Conservation (phyloP, 1,140 invertebrate genomes). For the Gryon sp. region DNA sequence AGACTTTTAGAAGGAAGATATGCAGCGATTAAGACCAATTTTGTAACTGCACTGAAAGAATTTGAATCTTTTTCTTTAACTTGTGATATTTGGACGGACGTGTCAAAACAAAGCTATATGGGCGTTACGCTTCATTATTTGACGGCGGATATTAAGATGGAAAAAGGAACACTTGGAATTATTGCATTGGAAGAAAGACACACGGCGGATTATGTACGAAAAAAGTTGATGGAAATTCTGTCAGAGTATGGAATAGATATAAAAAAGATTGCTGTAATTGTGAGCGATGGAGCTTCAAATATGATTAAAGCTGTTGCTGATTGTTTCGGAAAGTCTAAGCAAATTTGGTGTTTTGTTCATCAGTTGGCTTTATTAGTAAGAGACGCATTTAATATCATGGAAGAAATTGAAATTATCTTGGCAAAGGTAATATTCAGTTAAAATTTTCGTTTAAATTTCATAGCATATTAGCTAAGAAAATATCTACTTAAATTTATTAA, state of each 20-base stretch:
- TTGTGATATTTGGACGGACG: conserved; percentile 26
- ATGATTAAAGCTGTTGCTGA: conserved; percentile 14
- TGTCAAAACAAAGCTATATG: conserved; percentile 24
- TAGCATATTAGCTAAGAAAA: no score
- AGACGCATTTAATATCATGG: neutral
- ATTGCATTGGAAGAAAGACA: conserved; percentile 11
- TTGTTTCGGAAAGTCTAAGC: conserved; percentile 4
- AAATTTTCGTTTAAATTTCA: neutral
- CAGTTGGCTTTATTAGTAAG: conserved; percentile 2
- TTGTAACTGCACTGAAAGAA: neutral
- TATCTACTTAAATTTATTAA: neutral
- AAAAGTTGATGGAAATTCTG: conserved; percentile 14
- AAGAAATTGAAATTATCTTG: neutral
- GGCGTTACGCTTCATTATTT: conserved; percentile 31
- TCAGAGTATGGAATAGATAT: conserved; percentile 5
- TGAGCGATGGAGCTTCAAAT: conserved; percentile 22
- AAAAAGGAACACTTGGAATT: conserved; percentile 23
- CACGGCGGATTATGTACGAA: conserved; percentile 20
- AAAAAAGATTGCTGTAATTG: conserved; percentile 16
- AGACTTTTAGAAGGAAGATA: conserved; percentile 29
- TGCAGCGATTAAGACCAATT: neutral
- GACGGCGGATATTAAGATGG: neutral
- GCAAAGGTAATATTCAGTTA: neutral
- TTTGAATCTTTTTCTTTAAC: conserved; percentile 1
- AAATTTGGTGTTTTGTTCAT: conserved; percentile 20